Conservation (phyloP, 2,797 vertebrate genomes). For the Valencia hispanica region DNA sequence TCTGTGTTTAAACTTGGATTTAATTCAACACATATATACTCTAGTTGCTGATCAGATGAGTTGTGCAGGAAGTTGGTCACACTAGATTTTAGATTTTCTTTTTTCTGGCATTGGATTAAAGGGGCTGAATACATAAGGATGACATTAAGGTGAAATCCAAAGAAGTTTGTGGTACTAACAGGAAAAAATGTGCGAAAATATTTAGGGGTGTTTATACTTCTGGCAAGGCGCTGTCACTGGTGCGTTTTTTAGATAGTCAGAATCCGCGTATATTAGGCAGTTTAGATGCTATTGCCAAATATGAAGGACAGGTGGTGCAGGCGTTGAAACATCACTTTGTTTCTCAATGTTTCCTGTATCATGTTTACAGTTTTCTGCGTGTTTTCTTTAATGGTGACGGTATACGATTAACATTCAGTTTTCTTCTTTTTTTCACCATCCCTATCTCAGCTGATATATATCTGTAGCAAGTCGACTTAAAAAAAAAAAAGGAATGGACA, state of each 20-base stretch:
- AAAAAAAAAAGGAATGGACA: constrained; percentile 3
- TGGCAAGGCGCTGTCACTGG: not conserved
- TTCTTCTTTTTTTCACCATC: not conserved
- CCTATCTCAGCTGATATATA: constrained; percentile 28
- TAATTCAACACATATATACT: not conserved
- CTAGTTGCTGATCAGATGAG: not conserved
- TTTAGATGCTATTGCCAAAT: constrained; percentile 56
- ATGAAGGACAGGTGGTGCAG: constrained; percentile 52
- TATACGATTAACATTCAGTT: constrained; percentile 37
- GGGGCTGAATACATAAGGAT: not conserved
- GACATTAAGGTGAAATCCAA: not conserved
- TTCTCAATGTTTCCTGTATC: constrained; percentile 51
- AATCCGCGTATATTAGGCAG: constrained; percentile 2
- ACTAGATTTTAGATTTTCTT: not conserved
- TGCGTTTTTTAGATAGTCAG: constrained; percentile 21
- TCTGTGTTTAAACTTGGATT: not conserved
- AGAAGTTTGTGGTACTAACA: not conserved
- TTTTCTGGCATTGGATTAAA: not conserved
- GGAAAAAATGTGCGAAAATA: not conserved
- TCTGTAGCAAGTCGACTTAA: constrained; percentile 31
- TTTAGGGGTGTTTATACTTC: not conserved
- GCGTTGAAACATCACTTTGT: constrained; percentile 39
- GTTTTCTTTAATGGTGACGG: constrained; percentile 31
- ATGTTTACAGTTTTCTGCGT: constrained; percentile 63
- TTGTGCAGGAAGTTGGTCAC: not conserved